Evolutionary conservation across 2,113 vertebrate genomes (phyloP).

Genomic region (Garra rufa): DNA sequence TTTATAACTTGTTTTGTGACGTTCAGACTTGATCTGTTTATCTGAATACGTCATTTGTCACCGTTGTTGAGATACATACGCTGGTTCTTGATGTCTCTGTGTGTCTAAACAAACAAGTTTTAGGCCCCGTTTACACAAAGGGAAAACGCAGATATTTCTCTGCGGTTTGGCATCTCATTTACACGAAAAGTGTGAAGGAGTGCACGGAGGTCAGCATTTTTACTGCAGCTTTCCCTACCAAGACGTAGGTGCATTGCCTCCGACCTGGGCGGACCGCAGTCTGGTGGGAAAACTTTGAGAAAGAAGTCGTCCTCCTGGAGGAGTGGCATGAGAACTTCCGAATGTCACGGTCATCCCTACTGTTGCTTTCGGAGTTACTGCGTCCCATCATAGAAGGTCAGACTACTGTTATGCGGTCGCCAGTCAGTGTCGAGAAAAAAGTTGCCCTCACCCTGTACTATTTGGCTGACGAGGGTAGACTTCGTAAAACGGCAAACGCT

Average conservation of each 20-base stretch:
- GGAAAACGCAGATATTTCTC: too few species aligned
- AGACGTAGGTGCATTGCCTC: neutral
- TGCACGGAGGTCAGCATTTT: too few species aligned
- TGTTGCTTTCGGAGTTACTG: slow-evolving; percentile 16
- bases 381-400: slow-evolving; percentile 42
- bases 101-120: too few species aligned
- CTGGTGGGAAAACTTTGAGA: slow-evolving; percentile 49
- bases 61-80: too few species aligned
- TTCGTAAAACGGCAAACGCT: slow-evolving; percentile 8
- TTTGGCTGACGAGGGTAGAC: slow-evolving; percentile 33
- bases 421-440: slow-evolving; percentile 47
- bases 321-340: slow-evolving; percentile 52
- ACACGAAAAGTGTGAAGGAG: too few species aligned
- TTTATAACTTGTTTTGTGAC: too few species aligned
- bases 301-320: slow-evolving; percentile 14
- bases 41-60: too few species aligned
- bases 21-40: too few species aligned
- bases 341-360: slow-evolving; percentile 34
- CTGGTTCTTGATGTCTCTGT: too few species aligned
- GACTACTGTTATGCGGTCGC: slow-evolving; percentile 38
- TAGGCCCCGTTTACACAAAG: too few species aligned
- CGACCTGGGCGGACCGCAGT: slow-evolving; percentile 36
- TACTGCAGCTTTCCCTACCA: too few species aligned
- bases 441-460: slow-evolving; percentile 50
- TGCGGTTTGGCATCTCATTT: too few species aligned